Evolutionary conservation across 2,113 vertebrate species (phyloP).

Genomic region (Buteo buteo): DNA sequence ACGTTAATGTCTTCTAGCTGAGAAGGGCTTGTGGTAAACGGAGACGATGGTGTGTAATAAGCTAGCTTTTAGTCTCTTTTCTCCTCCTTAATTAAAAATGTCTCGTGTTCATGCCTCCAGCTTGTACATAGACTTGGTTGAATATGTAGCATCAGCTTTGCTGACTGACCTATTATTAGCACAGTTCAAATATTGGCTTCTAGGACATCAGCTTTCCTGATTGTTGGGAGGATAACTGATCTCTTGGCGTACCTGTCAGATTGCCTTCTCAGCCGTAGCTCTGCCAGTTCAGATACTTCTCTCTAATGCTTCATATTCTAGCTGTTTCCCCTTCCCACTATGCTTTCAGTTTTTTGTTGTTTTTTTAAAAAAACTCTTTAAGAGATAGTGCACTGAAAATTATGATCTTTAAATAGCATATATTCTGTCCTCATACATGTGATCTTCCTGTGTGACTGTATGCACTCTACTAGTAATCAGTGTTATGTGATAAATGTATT

Average conservation of each 20-base stretch:
- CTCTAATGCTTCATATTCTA: neutral
- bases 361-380: neutral
- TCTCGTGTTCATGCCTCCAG: neutral
- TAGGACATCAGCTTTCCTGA: neutral
- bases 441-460: neutral
- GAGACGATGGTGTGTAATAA: neutral
- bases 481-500: neutral
- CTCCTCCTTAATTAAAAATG: neutral
- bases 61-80: neutral
- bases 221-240: neutral
- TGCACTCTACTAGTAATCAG: neutral
- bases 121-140: neutral
- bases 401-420: neutral
- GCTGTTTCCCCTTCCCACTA: neutral
- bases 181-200: neutral
- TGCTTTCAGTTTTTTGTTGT: neutral
- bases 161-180: constrained; percentile 11
- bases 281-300: neutral
- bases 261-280: neutral
- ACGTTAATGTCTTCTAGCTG: neutral
- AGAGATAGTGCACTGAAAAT: neutral
- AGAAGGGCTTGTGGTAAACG: neutral
- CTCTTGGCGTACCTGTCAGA: neutral
- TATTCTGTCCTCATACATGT: neutral
- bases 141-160: neutral